Evolutionary conservation across 2,888 invertebrate species (phyloP).

Genomic region (Gerris lacustris): DNA sequence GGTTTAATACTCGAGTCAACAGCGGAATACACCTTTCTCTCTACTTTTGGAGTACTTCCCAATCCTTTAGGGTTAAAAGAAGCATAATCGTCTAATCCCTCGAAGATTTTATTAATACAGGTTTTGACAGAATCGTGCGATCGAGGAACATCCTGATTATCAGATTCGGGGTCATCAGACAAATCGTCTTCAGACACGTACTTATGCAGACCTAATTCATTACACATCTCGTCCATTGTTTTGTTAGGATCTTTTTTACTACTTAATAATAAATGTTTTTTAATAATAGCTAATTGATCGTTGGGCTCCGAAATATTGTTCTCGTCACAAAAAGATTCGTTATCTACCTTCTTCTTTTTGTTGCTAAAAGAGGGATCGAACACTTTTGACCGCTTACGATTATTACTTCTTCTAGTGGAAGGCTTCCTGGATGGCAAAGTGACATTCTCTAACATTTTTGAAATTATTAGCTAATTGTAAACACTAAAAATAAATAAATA

Average conservation of each 20-base stretch:
- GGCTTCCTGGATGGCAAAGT: not conserved
- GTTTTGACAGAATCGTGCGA: not conserved
- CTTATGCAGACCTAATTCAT: not conserved
- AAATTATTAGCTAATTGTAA: not conserved
- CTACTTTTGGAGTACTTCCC: not conserved
- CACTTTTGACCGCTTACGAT: not conserved
- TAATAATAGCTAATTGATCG: not conserved
- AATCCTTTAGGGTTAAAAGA: not conserved
- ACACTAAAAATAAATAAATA: not conserved
- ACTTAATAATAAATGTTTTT: not conserved
- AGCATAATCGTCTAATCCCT: slow-evolving; percentile 7
- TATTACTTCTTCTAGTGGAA: not conserved
- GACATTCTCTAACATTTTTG: not conserved
- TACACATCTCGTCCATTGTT: not conserved
- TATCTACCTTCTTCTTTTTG: not conserved
- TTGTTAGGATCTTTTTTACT: not conserved
- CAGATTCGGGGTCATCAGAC: not conserved
- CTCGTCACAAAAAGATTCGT: not conserved
- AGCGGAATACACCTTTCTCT: not conserved
- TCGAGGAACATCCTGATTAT: not conserved
- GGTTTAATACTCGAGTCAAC: not conserved
- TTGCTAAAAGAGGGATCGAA: not conserved
- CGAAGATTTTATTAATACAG: not conserved
- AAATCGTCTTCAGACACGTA: not conserved
- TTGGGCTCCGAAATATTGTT: not conserved